Base-by-base conservation (phyloP, 2,113 vertebrate species). In the Dromaius novaehollandiae region DNA sequence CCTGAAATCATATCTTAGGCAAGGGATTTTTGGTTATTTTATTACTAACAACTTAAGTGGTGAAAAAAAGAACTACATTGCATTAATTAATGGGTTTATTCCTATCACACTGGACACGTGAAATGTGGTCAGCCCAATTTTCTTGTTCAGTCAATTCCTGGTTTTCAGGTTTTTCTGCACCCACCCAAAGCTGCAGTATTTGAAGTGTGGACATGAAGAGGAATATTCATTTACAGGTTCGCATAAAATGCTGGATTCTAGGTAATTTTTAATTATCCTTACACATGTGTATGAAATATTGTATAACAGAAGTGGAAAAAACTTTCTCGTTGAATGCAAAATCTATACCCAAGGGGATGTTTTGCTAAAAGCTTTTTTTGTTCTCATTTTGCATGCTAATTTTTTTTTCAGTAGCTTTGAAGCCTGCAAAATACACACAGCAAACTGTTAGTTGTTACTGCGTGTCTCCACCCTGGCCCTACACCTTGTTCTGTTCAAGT, bases 21-120 rank as follows among this genome's bases (percentile, higher is more conserved):
- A 0, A 0, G 78, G 53, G 64, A 1, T 4, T 19, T 60, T 13
- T 32, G 30, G 30, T 2, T 13, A 7, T 22, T 63, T 2, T 6
- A 34, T 40, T 26, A 26, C 2, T 2, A 34, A 16, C 64, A 28
- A 4, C 38, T 3, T 1, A 11, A 55, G 55, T 2, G 61, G 5
- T 36, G 53, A 26, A 24, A 17, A 17, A 82, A 63, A 26, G 68
- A 66, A 11, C 55, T 64, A 4, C 60, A 9, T 2, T 13, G 25
- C 1, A 1, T 56, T 32, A 13, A 63, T 66, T 17, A 7, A 13
- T 2, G 32, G 38, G 75, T 22, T 56, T 73, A 6, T 55, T 61
- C 66, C 70, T 40, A 44, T 69, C 26, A 3, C 8, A 2, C 48
- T 7, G 1, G 14, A 24, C 4, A 46, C 2, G 20, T 3, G 36